phyloP scores from a whole-genome alignment of 2,888 invertebrate genomes.

The Masnerella sp. region DNA sequence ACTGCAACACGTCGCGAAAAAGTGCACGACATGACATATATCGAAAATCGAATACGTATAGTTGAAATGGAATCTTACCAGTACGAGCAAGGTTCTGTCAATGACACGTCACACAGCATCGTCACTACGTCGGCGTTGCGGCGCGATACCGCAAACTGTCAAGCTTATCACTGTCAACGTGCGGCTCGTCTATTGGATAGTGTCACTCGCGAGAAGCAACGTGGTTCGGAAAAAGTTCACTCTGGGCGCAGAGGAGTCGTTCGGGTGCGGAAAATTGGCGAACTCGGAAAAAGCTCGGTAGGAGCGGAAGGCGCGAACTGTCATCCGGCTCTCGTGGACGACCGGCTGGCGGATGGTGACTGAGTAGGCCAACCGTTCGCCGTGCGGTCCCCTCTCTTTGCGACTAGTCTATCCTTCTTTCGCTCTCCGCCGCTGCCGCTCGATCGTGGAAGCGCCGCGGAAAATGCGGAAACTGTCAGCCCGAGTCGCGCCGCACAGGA shows the following conservation, averaged over 20 bases:
- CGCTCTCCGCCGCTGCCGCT: slow-evolving; percentile 58
- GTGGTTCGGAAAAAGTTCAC: neutral
- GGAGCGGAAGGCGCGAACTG: slow-evolving; percentile 64
- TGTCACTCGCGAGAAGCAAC: slow-evolving; percentile 22
- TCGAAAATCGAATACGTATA: neutral
- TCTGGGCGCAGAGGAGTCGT: neutral
- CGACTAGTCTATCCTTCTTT: slow-evolving; percentile 61
- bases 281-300: slow-evolving; percentile 50
- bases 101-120: slow-evolving; percentile 32
- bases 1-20: too few relatives aligned
- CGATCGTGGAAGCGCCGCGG: slow-evolving; percentile 54
- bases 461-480: slow-evolving; percentile 59
- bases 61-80: slow-evolving; percentile 19
- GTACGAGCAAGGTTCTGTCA: slow-evolving; percentile 4
- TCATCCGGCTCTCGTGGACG: slow-evolving; percentile 66
- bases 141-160: slow-evolving; percentile 41
- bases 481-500: slow-evolving; percentile 28
- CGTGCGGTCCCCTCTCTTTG: slow-evolving; percentile 70
- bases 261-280: slow-evolving; percentile 6
- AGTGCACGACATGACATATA: neutral
- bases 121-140: slow-evolving; percentile 24
- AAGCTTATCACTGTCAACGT: slow-evolving; percentile 51
- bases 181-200: slow-evolving; percentile 1
- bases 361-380: slow-evolving; percentile 74
- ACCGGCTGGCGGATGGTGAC: slow-evolving; percentile 75